Evolutionary conservation across 2,797 vertebrate species (phyloP).

Genomic region (Gila robusta): DNA sequence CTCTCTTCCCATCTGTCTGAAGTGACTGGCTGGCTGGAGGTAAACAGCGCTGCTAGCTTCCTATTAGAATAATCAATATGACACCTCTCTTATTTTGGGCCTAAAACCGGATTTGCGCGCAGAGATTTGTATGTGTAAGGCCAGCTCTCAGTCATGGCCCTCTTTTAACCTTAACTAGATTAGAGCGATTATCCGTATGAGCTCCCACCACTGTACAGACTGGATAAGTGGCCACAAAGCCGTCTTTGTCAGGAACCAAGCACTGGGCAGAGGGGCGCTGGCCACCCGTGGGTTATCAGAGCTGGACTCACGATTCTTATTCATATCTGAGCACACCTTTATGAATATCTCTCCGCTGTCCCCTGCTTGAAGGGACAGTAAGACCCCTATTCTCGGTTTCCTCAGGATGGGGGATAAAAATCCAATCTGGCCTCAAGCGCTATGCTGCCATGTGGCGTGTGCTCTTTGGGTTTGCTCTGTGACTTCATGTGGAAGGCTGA

Average conservation of each 20-base stretch:
- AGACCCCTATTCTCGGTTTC: slow-evolving; percentile 61
- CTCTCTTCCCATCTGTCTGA: slow-evolving; percentile 78
- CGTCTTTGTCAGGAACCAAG: slow-evolving; percentile 79
- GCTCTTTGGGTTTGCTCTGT: slow-evolving; percentile 40
- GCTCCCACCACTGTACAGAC: slow-evolving; percentile 95
- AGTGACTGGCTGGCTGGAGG: slow-evolving; percentile 72
- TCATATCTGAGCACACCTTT: slow-evolving; percentile 87
- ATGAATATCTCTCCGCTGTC: slow-evolving; percentile 79
- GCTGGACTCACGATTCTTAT: slow-evolving; percentile 89
- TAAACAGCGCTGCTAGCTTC: slow-evolving; percentile 81
- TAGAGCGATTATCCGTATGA: slow-evolving; percentile 98
- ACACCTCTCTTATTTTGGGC: slow-evolving; percentile 98
- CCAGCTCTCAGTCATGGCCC: slow-evolving; percentile 98
- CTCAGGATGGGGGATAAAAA: slow-evolving; percentile 27
- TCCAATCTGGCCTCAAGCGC: slow-evolving; percentile 74
- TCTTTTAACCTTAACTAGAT: slow-evolving; percentile 99
- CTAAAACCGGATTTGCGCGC: slow-evolving; percentile 93
- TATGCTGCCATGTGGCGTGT: slow-evolving; percentile 71
- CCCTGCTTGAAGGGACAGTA: slow-evolving; percentile 60
- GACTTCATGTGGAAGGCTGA: slow-evolving; percentile 20
- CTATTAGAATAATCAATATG: slow-evolving; percentile 99
- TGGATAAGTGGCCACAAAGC: slow-evolving; percentile 93
- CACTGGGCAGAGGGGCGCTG: slow-evolving; percentile 75
- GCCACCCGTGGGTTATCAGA: slow-evolving; percentile 90
- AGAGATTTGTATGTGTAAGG: slow-evolving; percentile 85